Evolutionary conservation across 2,797 vertebrate species (phyloP), one percentile per base, ranked within the genome.

Genomic region (Hozukius guyotensis): DNA sequence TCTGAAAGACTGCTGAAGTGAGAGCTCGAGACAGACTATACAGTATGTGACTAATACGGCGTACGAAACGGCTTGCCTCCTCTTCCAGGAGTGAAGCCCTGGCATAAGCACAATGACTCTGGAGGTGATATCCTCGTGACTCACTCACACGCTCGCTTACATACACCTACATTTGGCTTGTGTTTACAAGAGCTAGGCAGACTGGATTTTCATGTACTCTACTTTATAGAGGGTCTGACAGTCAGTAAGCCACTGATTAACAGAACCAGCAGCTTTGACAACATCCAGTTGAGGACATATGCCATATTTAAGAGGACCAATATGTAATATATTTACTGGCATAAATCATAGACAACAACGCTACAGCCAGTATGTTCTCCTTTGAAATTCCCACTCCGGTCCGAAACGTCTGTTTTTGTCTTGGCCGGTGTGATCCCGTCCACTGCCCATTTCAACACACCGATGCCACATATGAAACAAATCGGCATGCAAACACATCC

Each of bases 71-170:
- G 52, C 61, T 14, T 62, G 68, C 61, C 80, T 87, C 73, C 81
- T 77, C 69, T 70, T 86, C 63, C 42, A 72, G 59, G 76, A 86
- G 72, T 53, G 72, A 83, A 84, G 65, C 46, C 71, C 67, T 89
- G 86, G 84, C 72, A 79, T 53, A 32, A 65, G 55, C 49, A 81
- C 83, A 89, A 84, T 53, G 82, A 32, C 53, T 68, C 49, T 77
- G 38, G 71, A 84, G 87, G 81, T 79, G 88, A 90, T 75, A 90
- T 72, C 75, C 49, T 65, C 69, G 84, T 91, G 87, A 94, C 75
- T 93, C 86, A 88, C 81, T 63, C 56, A 12, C 16, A 46, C 16
- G 18, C 49, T 52, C 8, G 49, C 42, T 53, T 76, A 53, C 57
- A 78, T 62, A 79, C 70, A 88, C 81, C 82, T 75, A 79, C 74